Evolutionary conservation across 2,797 vertebrate genomes (phyloP).

Genomic region (Enteromius unitaeniatus): DNA sequence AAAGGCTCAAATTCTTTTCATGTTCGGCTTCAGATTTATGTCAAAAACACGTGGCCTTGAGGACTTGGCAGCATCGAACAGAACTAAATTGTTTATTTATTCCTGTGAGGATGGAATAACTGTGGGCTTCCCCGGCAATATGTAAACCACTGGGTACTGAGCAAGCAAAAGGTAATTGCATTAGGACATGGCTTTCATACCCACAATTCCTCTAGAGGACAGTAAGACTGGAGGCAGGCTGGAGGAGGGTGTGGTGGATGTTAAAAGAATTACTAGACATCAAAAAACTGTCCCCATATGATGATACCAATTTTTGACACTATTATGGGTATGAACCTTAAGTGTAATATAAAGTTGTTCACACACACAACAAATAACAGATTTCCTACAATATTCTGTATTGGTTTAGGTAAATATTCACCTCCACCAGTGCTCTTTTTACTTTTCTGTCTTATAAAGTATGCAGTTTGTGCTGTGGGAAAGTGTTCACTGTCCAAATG

Average conservation of each 20-base stretch:
- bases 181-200: constrained; percentile 16
- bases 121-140: constrained; percentile 12
- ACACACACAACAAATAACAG: neutral
- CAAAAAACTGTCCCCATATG: neutral
- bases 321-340: neutral
- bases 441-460: neutral
- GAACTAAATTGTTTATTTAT: constrained; percentile 40
- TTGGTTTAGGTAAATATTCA: neutral
- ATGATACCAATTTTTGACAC: neutral
- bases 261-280: neutral
- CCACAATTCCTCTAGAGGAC: constrained; percentile 21
- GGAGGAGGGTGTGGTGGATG: neutral
- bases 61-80: constrained; percentile 19
- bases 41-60: constrained; percentile 37
- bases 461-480: too few relatives aligned
- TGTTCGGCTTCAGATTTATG: constrained; percentile 7
- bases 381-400: neutral
- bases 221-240: neutral
- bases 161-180: constrained; percentile 21
- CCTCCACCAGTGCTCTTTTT: neutral
- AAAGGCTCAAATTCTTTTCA: constrained; percentile 6
- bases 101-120: constrained; percentile 32
- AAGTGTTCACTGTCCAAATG: neutral
- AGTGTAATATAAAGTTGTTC: neutral
- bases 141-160: constrained; percentile 23